These are phyloP conservation scores for Trachelus iudaicus DNA, from an alignment of 2,888 invertebrate genomes.

Conservation along the genomic window DNA sequence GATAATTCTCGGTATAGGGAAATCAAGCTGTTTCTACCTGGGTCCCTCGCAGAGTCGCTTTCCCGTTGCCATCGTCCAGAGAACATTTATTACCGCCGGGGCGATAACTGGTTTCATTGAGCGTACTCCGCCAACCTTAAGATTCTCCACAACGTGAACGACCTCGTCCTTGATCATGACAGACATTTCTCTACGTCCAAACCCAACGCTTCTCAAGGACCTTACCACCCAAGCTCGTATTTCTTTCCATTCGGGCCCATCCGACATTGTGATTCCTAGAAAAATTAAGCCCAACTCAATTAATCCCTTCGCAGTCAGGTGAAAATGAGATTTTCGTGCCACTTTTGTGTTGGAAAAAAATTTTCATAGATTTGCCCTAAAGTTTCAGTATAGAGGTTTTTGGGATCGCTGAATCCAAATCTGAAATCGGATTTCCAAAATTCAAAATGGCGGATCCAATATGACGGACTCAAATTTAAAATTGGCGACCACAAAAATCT, in stretches of 20 bases:
- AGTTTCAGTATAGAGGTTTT: too few relatives aligned
- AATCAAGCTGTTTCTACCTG: slow-evolving; percentile 35
- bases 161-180: slow-evolving; percentile 70
- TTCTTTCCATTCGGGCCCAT: slow-evolving; percentile 70
- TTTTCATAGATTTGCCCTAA: too few relatives aligned
- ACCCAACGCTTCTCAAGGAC: slow-evolving; percentile 69
- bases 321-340: too few relatives aligned
- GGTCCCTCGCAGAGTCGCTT: slow-evolving; percentile 37
- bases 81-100: slow-evolving; percentile 73
- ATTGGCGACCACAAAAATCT: too few relatives aligned
- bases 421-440: too few relatives aligned
- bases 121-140: slow-evolving; percentile 46
- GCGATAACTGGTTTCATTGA: slow-evolving; percentile 63
- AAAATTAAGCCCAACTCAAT: slow-evolving; percentile 5
- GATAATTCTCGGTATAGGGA: slow-evolving; percentile 7
- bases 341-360: too few relatives aligned
- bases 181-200: slow-evolving; percentile 70
- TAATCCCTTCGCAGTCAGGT: too few relatives aligned
- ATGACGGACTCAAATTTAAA: too few relatives aligned
- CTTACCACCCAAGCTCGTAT: slow-evolving; percentile 70
- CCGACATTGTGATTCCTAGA: slow-evolving; percentile 72
- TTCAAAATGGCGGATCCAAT: too few relatives aligned
- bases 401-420: too few relatives aligned
- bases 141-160: slow-evolving; percentile 55
- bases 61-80: slow-evolving; percentile 74